These are phyloP conservation scores for Sinocyclocheilus anshuiensis DNA, from an alignment of 2,113 vertebrate species.

Conservation along the genomic window DNA sequence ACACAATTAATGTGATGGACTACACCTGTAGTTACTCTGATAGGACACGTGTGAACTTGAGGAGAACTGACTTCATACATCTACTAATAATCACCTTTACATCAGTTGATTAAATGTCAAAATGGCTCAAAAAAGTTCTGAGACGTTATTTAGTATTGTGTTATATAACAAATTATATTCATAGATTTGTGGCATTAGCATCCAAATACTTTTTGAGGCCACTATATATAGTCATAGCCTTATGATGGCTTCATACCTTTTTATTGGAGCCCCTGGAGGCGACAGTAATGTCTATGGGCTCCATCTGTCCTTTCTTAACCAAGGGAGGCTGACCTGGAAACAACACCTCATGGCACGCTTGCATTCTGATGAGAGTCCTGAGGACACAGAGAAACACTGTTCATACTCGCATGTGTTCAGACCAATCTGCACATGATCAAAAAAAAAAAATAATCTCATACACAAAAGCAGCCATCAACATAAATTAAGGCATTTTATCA, in stretches of 20 bases:
- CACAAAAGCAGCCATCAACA: too few species aligned
- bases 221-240: not conserved
- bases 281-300: conserved; percentile 84
- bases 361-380: conserved; percentile 87
- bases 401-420: not conserved
- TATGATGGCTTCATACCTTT: conserved; percentile 80
- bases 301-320: conserved; percentile 86
- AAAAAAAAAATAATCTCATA: too few species aligned
- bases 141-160: not conserved
- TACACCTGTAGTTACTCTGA: too few species aligned
- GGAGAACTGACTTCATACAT: too few species aligned
- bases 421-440: not conserved
- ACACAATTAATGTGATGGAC: too few species aligned
- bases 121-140: not conserved
- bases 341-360: conserved; percentile 85
- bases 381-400: conserved; percentile 39
- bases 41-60: too few species aligned
- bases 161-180: not conserved
- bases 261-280: conserved; percentile 91
- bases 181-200: not conserved
- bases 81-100: not conserved
- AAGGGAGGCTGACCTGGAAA: conserved; percentile 83
- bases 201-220: not conserved
- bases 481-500: too few species aligned
- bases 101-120: not conserved